phyloP scores from a whole-genome alignment of 2,797 vertebrate species.

The Neosilurus hyrtlii region DNA sequence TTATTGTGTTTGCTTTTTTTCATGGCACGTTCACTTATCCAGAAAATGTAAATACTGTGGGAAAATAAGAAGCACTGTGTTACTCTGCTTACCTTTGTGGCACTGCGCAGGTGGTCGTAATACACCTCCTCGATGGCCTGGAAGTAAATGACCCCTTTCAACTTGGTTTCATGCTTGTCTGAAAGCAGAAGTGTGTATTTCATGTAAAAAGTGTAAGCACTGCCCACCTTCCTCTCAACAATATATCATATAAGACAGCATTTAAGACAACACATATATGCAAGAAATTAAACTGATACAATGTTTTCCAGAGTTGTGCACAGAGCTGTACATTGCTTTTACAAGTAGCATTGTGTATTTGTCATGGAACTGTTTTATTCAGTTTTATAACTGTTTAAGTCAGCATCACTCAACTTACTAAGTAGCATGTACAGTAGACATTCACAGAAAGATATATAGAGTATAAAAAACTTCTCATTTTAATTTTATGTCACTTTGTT shows the following conservation, averaged over 20 bases:
- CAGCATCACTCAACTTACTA: neutral
- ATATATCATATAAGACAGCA: neutral
- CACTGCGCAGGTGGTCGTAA: constrained; percentile 94
- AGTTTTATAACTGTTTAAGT: constrained; percentile 26
- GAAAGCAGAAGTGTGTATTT: constrained; percentile 34
- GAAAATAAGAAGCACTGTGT: neutral
- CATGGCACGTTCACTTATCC: constrained; percentile 20
- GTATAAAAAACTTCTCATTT: no score
- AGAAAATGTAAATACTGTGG: constrained; percentile 22
- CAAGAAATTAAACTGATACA: neutral
- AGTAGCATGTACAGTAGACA: constrained; percentile 16
- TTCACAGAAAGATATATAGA: constrained; percentile 14
- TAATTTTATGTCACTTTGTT: no score
- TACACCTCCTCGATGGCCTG: constrained; percentile 98
- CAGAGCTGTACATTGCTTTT: constrained; percentile 1
- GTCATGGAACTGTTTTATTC: constrained; percentile 35
- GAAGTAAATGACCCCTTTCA: constrained; percentile 97
- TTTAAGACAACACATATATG: neutral
- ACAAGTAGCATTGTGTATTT: constrained; percentile 35
- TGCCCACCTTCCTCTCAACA: neutral
- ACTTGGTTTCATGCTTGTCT: constrained; percentile 93
- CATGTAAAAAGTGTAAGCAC: neutral
- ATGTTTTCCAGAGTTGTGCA: neutral
- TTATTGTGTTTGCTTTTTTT: neutral
- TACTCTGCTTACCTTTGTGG: constrained; percentile 81